Evolutionary conservation across 30 jellyfish, hydroid and myxozoan species (phyloP).

Genomic region (Phacellophora camtschatica): DNA sequence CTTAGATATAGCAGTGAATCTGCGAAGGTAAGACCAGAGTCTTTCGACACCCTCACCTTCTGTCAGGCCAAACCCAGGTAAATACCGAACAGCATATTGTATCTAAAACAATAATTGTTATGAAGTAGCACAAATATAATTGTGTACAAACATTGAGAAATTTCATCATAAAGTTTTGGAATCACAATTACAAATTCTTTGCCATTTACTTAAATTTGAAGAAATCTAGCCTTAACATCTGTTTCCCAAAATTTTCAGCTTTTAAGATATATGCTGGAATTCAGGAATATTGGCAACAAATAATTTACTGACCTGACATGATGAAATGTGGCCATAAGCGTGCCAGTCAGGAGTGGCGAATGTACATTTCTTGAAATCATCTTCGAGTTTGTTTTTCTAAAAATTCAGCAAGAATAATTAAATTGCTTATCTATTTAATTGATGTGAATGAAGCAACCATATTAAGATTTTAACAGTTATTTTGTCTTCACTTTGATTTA

Average conservation of each 20-base stretch:
- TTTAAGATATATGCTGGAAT: too few relatives aligned
- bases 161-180: not conserved
- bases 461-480: too few relatives aligned
- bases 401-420: not conserved
- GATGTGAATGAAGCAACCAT: too few relatives aligned
- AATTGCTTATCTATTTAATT: too few relatives aligned
- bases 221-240: too few relatives aligned
- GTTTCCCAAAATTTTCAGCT: too few relatives aligned
- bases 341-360: slow-evolving; percentile 44
- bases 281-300: not conserved
- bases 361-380: not conserved
- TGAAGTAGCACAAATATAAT: too few relatives aligned
- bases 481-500: too few relatives aligned
- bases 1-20: slow-evolving; percentile 36
- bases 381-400: not conserved
- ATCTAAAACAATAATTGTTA: too few relatives aligned
- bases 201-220: too few relatives aligned
- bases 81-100: slow-evolving; percentile 13
- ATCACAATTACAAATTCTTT: not conserved
- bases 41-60: slow-evolving; percentile 58
- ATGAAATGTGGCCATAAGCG: slow-evolving; percentile 42
- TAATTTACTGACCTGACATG: slow-evolving; percentile 20
- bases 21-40: slow-evolving; percentile 48
- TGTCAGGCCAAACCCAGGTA: slow-evolving; percentile 35
- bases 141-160: not conserved